Conservation (phyloP, 92 coral and sea anemone species). For the Actinostola sp. region DNA sequence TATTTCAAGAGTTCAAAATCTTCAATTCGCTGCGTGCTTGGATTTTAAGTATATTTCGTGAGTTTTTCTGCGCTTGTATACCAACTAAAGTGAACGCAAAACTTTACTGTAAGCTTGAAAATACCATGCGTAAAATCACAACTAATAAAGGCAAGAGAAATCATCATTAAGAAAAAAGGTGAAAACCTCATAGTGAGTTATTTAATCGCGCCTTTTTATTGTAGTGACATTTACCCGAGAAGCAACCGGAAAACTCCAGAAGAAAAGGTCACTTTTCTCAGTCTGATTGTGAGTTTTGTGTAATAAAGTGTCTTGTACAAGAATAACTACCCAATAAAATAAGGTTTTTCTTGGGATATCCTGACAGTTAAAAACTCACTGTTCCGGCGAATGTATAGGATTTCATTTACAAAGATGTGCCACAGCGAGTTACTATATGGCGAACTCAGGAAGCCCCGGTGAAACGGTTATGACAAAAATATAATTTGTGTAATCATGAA, state of each 20-base stretch:
- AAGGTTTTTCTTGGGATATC: conserved; percentile 1
- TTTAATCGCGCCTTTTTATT: background rate
- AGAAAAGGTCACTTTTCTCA: background rate
- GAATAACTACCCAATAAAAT: conserved; percentile 4
- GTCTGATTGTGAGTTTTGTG: background rate
- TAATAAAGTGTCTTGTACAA: conserved; percentile 10
- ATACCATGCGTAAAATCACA: background rate
- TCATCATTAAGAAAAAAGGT: background rate
- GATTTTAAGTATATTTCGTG: no score
- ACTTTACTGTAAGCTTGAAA: background rate
- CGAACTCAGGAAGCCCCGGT: no score
- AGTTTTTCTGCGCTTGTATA: no score
- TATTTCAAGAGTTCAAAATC: background rate
- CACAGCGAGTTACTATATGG: background rate
- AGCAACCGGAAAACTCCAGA: conserved; percentile 6
- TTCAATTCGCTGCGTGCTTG: background rate
- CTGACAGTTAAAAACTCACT: background rate
- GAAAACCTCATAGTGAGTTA: no score
- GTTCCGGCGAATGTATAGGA: background rate
- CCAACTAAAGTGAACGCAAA: background rate
- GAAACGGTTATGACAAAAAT: background rate
- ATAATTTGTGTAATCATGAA: background rate
- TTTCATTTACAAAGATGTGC: background rate
- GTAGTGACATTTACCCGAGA: background rate
- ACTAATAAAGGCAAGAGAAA: background rate